Evolutionary conservation across 2,888 invertebrate genomes (phyloP), one percentile per base, ranked within the genome.

Genomic region (Drosophila siamana): DNA sequence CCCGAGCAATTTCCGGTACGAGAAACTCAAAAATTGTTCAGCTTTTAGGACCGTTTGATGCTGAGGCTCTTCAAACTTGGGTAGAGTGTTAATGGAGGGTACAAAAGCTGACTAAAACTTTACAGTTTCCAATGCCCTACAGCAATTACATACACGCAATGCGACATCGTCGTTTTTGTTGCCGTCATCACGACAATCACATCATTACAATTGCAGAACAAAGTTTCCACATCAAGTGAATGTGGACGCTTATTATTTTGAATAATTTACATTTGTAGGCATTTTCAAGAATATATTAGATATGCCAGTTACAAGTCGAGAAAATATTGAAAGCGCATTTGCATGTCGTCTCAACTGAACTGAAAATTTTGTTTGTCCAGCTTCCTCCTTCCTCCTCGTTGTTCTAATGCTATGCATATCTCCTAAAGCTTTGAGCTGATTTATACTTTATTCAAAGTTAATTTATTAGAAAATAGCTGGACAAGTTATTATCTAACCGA

Each of bases 401-500:
- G 68, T 28, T 47, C 43, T 38, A 52, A 63, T 60, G 63, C 54
- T 47, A 51, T 71, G 69, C 78, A 69, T 74, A 61, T 66, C 65
- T 86, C 55, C 62, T n/a, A 43, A 72, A 75, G 78, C 78, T 57
- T 62, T 79, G 63, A 81, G 69, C 71, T 84, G 87, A 84, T 86
- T 87, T 83, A 79, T 82, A 69, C 69, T 82, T 74, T 80, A 80
- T 88, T 88, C 77, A 86, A 80, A 88, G 86, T 82, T 88, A 88
- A 88, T 85, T 85, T 85, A 83, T 83, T 88, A 83, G 84, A 85
- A 85, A 85, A 85, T 88, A 65, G 80, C 85, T 59, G 67, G 74
- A 83, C 83, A 88, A 88, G 86, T 82, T 83, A 83, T 83, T 87
- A 86, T 86, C 88, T 77, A 83, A 74, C 74, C 83, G 63, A 82